These are phyloP conservation scores for Poliocrania exsul DNA, from an alignment of 2,797 vertebrate genomes.

Conservation along the genomic window DNA sequence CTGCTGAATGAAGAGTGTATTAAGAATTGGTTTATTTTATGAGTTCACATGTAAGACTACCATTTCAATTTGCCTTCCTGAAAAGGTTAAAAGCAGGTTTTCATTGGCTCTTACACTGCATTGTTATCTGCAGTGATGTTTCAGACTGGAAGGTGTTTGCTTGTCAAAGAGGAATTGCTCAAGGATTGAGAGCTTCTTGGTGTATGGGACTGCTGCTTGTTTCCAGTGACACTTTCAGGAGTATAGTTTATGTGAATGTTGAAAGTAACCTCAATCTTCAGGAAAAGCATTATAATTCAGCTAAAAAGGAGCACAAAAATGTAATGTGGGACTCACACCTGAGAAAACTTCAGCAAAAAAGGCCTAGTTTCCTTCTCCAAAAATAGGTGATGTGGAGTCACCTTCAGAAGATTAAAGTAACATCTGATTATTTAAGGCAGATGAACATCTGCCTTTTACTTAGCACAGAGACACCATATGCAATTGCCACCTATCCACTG, in stretches of 20 bases:
- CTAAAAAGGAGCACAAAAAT: not conserved
- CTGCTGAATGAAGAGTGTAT: no score
- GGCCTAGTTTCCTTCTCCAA: not conserved
- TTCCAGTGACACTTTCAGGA: not conserved
- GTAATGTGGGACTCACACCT: not conserved
- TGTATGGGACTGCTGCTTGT: accelerated
- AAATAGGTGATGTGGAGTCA: not conserved
- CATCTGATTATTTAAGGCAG: not conserved
- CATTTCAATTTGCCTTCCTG: accelerated
- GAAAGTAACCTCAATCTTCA: not conserved
- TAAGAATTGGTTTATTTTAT: not conserved
- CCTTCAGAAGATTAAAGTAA: not conserved
- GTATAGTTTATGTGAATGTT: not conserved
- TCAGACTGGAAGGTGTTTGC: not conserved
- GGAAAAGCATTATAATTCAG: accelerated
- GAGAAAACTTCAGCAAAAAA: not conserved
- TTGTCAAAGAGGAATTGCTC: not conserved
- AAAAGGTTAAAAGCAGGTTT: not conserved
- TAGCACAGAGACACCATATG: not conserved
- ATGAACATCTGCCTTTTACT: not conserved
- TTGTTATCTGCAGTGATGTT: accelerated
- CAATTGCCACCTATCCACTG: not conserved
- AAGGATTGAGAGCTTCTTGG: not conserved
- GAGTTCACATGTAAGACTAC: accelerated
- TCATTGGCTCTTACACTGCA: accelerated